A percentile compares a stretch with the other conserved stretches of the same genome.
Conservation (phyloP, 2,888 invertebrate species). For the Drosophila suboccidentalis region DNA sequence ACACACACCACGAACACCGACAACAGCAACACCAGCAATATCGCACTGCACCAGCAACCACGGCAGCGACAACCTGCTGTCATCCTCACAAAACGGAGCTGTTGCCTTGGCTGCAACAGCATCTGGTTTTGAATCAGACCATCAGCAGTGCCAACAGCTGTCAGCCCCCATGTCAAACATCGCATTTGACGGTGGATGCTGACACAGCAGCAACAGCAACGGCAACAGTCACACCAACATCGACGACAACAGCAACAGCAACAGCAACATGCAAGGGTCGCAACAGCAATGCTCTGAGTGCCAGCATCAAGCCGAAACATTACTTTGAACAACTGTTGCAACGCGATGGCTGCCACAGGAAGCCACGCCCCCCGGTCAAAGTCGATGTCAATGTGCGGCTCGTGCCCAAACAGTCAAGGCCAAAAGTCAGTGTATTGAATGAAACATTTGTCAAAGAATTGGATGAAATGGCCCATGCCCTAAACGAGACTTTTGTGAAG, state of each 20-base stretch:
- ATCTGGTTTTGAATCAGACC: slow-evolving; percentile 84
- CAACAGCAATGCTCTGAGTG: slow-evolving; percentile 63
- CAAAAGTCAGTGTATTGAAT: slow-evolving; percentile 50
- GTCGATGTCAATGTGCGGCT: slow-evolving; percentile 92
- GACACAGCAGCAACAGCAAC: slow-evolving; percentile 45
- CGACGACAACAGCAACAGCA: slow-evolving; percentile 24
- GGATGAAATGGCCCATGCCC: slow-evolving; percentile 64
- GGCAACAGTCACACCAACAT: slow-evolving; percentile 28
- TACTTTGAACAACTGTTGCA: slow-evolving; percentile 77
- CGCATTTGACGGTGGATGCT: slow-evolving; percentile 75
- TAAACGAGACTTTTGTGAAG: slow-evolving; percentile 71
- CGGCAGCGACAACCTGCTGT: slow-evolving; percentile 45
- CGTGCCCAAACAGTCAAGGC: slow-evolving; percentile 87
- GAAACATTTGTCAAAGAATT: slow-evolving; percentile 70
- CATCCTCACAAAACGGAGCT: slow-evolving; percentile 81
- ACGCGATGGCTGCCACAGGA: slow-evolving; percentile 70
- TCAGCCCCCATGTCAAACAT: slow-evolving; percentile 73
- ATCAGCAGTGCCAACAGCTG: slow-evolving; percentile 66
- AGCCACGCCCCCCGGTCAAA: slow-evolving; percentile 88
- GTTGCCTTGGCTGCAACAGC: slow-evolving; percentile 85
- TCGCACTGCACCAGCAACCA: slow-evolving; percentile 43
- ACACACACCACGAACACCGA: slow-evolving; percentile 61
- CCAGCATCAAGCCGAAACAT: slow-evolving; percentile 69
- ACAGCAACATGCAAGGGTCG: slow-evolving; percentile 52
- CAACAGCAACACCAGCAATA: slow-evolving; percentile 34